phyloP scores from a whole-genome alignment of 2,797 vertebrate genomes.

The Ibycter americanus region DNA sequence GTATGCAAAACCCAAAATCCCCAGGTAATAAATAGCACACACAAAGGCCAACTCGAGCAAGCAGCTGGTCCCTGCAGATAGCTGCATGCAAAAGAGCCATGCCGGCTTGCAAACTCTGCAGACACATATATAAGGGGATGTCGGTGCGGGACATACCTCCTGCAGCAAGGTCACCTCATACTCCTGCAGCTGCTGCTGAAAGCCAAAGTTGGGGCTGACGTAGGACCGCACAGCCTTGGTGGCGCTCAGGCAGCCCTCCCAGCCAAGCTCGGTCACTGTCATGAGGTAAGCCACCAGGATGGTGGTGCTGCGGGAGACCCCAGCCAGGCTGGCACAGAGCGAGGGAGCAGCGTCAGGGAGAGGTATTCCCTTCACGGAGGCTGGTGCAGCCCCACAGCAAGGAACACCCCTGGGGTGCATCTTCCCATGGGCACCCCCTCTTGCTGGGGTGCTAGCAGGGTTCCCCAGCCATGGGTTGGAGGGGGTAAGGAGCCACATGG shows the following conservation, averaged over 20 bases:
- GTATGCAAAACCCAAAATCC: not conserved
- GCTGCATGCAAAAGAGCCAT: not conserved
- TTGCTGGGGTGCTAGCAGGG: rapidly evolving
- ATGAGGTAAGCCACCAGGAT: constrained; percentile 90
- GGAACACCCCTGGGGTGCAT: rapidly evolving
- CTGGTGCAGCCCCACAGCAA: rapidly evolving
- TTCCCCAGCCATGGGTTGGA: rapidly evolving
- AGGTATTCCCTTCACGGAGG: rapidly evolving
- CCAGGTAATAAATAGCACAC: not conserved
- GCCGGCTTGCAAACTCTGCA: not conserved
- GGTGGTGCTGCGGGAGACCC: constrained; percentile 89
- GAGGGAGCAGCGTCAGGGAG: rapidly evolving
- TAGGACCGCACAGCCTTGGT: constrained; percentile 84
- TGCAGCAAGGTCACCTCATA: constrained; percentile 82
- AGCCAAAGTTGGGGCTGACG: constrained; percentile 87
- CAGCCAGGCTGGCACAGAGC: constrained; percentile 78
- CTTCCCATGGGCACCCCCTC: rapidly evolving
- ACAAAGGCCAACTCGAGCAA: not conserved
- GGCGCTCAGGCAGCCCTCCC: constrained; percentile 86
- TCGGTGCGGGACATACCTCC: constrained; percentile 70
- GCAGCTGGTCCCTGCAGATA: not conserved
- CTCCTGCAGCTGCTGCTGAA: constrained; percentile 89
- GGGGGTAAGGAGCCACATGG: not conserved
- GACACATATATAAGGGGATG: rapidly evolving
- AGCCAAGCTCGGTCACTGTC: constrained; percentile 85